These are phyloP conservation scores for Bombus polaris DNA, from an alignment of 1,140 invertebrate genomes.

Conservation along the genomic window DNA sequence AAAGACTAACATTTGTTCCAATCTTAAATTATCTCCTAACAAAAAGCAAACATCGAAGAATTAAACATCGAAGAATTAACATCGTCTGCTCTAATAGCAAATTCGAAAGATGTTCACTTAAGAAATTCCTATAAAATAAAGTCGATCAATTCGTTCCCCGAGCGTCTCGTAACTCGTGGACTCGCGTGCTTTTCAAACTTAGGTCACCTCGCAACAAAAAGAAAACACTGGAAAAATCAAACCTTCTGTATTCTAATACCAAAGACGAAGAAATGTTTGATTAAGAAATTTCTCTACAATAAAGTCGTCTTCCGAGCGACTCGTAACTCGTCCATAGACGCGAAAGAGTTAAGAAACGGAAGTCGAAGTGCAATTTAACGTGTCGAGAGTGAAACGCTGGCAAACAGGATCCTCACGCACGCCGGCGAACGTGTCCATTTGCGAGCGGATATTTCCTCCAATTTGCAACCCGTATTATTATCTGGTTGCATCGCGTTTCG, in stretches of 20 bases:
- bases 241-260: no score
- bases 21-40: neutral
- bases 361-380: neutral
- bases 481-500: conserved; percentile 21
- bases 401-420: conserved; percentile 15
- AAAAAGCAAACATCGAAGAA: no score
- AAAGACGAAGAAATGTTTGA: neutral
- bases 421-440: neutral
- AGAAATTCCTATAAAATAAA: no score
- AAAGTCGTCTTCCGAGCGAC: neutral
- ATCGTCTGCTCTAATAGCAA: no score
- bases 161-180: neutral
- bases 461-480: neutral
- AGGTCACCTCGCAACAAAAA: no score
- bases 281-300: neutral
- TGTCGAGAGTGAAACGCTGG: no score
- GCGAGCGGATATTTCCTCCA: conserved; percentile 26
- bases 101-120: no score
- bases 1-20: neutral
- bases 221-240: neutral
- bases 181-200: no score
- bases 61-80: no score
- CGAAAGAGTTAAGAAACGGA: neutral
- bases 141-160: no score
- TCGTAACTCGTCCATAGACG: neutral